Evolutionary conservation across 1,140 invertebrate species (phyloP).

Genomic region (Zaprionus ornatus): DNA sequence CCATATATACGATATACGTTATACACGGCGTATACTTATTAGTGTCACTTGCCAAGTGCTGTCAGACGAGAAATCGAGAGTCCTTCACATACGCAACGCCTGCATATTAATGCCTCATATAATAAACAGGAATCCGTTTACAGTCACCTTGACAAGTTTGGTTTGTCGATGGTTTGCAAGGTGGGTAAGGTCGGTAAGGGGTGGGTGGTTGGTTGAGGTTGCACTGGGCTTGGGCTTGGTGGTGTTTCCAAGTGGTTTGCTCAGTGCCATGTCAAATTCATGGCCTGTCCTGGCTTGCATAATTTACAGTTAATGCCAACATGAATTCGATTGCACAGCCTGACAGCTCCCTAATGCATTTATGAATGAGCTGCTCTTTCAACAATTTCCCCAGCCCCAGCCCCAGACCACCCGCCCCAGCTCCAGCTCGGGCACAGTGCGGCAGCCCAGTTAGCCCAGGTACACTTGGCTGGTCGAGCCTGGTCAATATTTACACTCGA

Average conservation of each 20-base stretch:
- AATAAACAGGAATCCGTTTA: conserved; percentile 48
- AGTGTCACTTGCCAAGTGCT: conserved; percentile 30
- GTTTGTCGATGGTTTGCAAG: conserved; percentile 19
- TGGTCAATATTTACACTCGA: conserved; percentile 48
- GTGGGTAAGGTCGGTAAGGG: too few species aligned
- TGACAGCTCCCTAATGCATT: conserved; percentile 52
- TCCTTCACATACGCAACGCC: conserved; percentile 20
- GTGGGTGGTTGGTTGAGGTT: neutral
- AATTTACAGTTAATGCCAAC: conserved; percentile 55
- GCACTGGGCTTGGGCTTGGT: neutral
- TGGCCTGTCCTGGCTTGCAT: conserved; percentile 40
- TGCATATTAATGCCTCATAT: conserved; percentile 45
- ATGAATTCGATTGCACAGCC: conserved; percentile 50
- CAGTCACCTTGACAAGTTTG: conserved; percentile 49
- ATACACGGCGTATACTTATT: conserved; percentile 30
- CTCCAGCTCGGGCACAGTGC: too few species aligned
- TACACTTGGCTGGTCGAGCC: conserved; percentile 1
- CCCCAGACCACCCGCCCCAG: neutral
- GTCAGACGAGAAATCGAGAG: conserved; percentile 22
- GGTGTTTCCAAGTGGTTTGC: conserved; percentile 38
- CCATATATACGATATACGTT: neutral
- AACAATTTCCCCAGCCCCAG: neutral
- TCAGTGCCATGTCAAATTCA: conserved; percentile 51
- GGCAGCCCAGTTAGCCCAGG: neutral
- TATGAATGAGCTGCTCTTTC: conserved; percentile 44